Conservation (phyloP, 2,113 vertebrate genomes). For the Aspiorhynchus laticeps region DNA sequence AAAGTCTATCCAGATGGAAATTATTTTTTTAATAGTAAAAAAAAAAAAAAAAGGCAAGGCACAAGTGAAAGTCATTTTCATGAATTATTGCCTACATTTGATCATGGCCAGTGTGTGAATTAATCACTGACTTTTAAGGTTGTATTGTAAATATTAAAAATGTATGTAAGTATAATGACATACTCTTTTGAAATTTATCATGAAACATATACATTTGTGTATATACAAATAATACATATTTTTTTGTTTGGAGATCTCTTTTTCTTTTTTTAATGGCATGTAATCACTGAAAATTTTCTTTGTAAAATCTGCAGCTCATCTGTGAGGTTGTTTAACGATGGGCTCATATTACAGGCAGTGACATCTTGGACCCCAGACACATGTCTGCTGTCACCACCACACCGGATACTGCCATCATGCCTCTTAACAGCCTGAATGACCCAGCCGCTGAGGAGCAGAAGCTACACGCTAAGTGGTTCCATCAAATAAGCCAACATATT, state of each 20-base stretch:
- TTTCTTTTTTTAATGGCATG: not conserved
- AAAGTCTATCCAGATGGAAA: not conserved
- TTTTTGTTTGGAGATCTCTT: no score
- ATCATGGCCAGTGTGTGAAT: no score
- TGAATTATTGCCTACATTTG: no score
- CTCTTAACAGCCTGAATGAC: constrained; percentile 27
- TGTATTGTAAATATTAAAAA: no score
- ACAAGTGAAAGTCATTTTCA: not conserved
- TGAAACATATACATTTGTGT: not conserved
- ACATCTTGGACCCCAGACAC: not conserved
- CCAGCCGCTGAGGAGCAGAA: not conserved
- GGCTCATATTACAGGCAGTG: constrained; percentile 12
- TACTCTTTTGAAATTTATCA: no score
- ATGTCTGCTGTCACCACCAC: no score
- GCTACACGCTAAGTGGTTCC: not conserved
- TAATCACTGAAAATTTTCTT: constrained; percentile 5
- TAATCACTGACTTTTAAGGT: no score
- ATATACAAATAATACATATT: no score
- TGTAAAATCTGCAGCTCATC: constrained; percentile 22
- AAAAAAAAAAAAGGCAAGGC: not conserved
- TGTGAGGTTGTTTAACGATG: not conserved
- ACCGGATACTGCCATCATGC: no score
- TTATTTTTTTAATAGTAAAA: no score
- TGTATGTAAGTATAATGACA: no score
- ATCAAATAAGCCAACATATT: constrained; percentile 23